Base-by-base conservation (phyloP, 2,113 vertebrate species). In the Oryzias woworae region DNA sequence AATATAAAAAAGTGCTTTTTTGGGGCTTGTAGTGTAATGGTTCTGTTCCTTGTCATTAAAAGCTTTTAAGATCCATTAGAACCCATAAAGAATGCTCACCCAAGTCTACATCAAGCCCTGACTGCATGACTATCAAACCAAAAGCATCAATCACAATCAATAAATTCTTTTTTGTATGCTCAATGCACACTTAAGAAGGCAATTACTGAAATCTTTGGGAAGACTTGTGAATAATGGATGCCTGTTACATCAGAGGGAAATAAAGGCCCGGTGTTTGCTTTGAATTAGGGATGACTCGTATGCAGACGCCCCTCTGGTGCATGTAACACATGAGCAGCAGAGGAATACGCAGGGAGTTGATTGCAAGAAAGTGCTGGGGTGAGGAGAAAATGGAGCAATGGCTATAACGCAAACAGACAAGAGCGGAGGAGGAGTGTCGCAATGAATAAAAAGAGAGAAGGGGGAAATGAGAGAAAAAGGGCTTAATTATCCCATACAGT, bases 201-300 rank as follows among this genome's bases (percentile, higher is more conserved):
- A 47, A 55, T 68, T 67, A 56, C 56, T 64, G 41, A 61, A 45
- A 71, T 66, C 20, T 74, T 69, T 56, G 48, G n/a, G 17, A 56
- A 36, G 28, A 45, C 4, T 36, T 49, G 45, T 80, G 62, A 88
- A 79, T 73, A 85, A 83, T 73, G 47, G 55, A 63, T 60, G 62
- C 53, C 50, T 66, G 58, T 64, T 54, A 64, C 69, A 71, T 69
- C 62, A 58, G 63, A 66, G 56, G 41, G 56, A 75, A 85, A 74
- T 52, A 67, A 77, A 59, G 55, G 58, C 43, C 14, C 53, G 22
- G 22, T 62, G 69, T 67, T 80, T 50, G 28, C 74, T 71, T 69
- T 88, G 81, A 85, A 88, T 82, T 74, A 81, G 60, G 73, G 66
- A 87, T 77, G 70, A 80, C 68, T 64, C 58, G 65, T 46, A 59